phyloP scores from a whole-genome alignment of 2,797 vertebrate species.

The Pogonophryne albipinna region DNA sequence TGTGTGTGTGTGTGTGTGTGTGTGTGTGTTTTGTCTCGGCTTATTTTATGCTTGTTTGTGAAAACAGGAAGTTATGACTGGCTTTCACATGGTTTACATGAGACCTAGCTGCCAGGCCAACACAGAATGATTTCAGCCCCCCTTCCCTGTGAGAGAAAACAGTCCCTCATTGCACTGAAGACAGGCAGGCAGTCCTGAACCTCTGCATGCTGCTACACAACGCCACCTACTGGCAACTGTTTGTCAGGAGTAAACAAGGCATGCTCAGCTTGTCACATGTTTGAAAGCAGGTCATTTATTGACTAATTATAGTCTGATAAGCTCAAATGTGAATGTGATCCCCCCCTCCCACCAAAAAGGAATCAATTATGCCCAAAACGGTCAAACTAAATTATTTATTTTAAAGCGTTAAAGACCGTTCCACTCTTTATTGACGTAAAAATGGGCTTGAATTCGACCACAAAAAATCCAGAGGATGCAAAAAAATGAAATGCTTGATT shows the following conservation, averaged over 20 bases:
- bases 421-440: too few relatives aligned
- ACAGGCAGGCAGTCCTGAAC: background rate
- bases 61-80: slow-evolving; percentile 86
- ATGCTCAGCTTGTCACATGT: background rate
- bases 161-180: slow-evolving; percentile 10
- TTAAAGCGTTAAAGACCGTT: too few relatives aligned
- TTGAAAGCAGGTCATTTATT: background rate
- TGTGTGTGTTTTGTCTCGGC: too few relatives aligned
- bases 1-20: slow-evolving; percentile 40
- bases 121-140: slow-evolving; percentile 48
- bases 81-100: slow-evolving; percentile 78
- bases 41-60: slow-evolving; percentile 76
- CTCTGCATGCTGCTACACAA: slow-evolving; percentile 12
- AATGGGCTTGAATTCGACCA: too few relatives aligned
- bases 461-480: too few relatives aligned
- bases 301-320: too few relatives aligned
- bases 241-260: background rate
- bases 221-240: slow-evolving; percentile 56
- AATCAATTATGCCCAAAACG: too few relatives aligned
- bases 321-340: too few relatives aligned
- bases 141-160: slow-evolving; percentile 39
- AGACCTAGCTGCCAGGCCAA: slow-evolving; percentile 50
- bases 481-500: too few relatives aligned
- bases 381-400: too few relatives aligned
- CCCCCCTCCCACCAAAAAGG: too few relatives aligned